Evolutionary conservation across 2,888 invertebrate species (phyloP).

Genomic region (Apomyelois bistriatella): DNA sequence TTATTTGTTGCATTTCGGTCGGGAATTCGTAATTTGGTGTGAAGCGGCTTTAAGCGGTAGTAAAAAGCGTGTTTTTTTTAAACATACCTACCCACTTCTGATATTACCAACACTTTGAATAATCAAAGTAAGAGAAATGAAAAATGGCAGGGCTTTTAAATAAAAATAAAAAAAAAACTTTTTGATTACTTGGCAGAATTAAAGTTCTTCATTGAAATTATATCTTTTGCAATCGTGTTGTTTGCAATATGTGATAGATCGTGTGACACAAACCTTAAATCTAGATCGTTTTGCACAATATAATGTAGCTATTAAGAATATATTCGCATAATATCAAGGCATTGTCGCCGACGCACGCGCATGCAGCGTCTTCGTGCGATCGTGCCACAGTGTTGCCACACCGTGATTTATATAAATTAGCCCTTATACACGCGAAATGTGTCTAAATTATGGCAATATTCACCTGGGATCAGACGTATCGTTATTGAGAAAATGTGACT

Average conservation of each 20-base stretch:
- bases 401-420: constrained; percentile 61
- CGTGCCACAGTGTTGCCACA: constrained; percentile 56
- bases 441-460: constrained; percentile 52
- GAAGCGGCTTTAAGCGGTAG: neutral
- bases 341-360: constrained; percentile 43
- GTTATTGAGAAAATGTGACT: neutral
- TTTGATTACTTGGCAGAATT: too few species aligned
- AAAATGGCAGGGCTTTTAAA: too few species aligned
- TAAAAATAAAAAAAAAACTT: too few species aligned
- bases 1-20: constrained; percentile 1
- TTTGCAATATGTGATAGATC: neutral
- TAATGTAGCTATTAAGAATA: constrained; percentile 10
- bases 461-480: constrained; percentile 27
- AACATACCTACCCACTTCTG: too few species aligned
- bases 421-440: constrained; percentile 47
- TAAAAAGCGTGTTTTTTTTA: neutral
- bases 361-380: constrained; percentile 50
- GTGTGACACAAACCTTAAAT: constrained; percentile 2
- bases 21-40: neutral
- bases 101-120: too few species aligned
- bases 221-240: neutral
- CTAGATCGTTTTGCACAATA: constrained; percentile 7
- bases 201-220: too few species aligned
- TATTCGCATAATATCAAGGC: constrained; percentile 19
- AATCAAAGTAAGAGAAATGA: too few species aligned